Evolutionary conservation across 2,888 invertebrate genomes (phyloP).

Genomic region (Thera britannica): DNA sequence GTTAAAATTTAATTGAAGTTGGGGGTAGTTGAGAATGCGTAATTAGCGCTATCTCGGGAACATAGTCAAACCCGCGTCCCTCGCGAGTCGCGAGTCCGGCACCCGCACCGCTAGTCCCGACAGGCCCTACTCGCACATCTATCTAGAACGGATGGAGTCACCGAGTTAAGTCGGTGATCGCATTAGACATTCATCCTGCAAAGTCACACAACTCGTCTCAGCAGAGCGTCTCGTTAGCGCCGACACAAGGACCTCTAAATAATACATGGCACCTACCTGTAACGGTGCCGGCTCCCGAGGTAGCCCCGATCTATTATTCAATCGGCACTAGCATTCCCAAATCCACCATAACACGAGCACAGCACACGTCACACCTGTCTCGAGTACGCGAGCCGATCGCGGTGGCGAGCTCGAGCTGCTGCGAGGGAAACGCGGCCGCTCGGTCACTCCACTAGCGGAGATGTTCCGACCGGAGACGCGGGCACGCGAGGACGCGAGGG

Average conservation of each 20-base stretch:
- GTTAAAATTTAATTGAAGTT: constrained; percentile 18
- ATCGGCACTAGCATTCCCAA: constrained; percentile 55
- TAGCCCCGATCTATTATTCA: constrained; percentile 62
- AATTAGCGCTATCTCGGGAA: constrained; percentile 17
- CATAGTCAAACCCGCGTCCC: constrained; percentile 8
- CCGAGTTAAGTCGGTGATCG: constrained; percentile 41
- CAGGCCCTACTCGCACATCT: constrained; percentile 27
- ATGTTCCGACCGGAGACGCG: constrained; percentile 21
- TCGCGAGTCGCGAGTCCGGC: constrained; percentile 15
- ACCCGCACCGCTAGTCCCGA: constrained; percentile 8
- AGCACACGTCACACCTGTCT: constrained; percentile 53
- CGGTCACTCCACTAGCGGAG: constrained; percentile 35
- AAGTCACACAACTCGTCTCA: constrained; percentile 34
- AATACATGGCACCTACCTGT: constrained; percentile 61
- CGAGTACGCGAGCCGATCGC: constrained; percentile 27
- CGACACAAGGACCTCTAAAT: constrained; percentile 45
- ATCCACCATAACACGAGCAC: constrained; percentile 53
- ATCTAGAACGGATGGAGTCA: constrained; percentile 18
- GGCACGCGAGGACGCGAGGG: not conserved
- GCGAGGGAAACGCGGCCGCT: constrained; percentile 25
- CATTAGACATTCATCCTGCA: constrained; percentile 49
- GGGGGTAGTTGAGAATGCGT: constrained; percentile 24
- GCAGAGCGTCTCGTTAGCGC: constrained; percentile 29
- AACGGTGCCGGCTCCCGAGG: constrained; percentile 67
- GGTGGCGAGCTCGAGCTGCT: not conserved